These are phyloP conservation scores for Carpatolechia fugitivella DNA, from an alignment of 2,888 invertebrate species.

Conservation along the genomic window DNA sequence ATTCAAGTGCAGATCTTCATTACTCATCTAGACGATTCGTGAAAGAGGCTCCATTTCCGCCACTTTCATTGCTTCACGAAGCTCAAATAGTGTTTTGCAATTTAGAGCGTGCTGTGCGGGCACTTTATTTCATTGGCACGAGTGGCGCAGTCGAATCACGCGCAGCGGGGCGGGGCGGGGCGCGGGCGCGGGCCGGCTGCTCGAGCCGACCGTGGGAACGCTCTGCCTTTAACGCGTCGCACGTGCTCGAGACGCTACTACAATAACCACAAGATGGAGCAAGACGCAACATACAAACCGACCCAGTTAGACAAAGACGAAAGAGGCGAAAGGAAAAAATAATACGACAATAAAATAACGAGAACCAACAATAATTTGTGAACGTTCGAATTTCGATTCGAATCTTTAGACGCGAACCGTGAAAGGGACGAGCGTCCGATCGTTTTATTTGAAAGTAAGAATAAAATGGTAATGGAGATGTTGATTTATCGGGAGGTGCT, in stretches of 20 bases:
- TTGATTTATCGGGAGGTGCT: conserved; percentile 65
- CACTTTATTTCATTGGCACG: conserved; percentile 72
- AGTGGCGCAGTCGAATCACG: conserved; percentile 68
- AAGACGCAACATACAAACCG: conserved; percentile 38
- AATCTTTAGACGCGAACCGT: conserved; percentile 45
- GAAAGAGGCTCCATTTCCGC: conserved; percentile 53
- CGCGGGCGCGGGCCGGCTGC: conserved; percentile 37
- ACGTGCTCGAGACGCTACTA: conserved; percentile 73
- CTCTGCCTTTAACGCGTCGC: conserved; percentile 78
- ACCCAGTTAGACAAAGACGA: conserved; percentile 28
- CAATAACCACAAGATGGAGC: conserved; percentile 46
- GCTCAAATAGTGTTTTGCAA: conserved; percentile 67
- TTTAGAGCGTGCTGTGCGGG: conserved; percentile 70
- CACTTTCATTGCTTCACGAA: conserved; percentile 58
- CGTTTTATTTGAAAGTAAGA: conserved; percentile 61
- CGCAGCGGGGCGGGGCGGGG: conserved; percentile 37
- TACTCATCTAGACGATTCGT: conserved; percentile 18
- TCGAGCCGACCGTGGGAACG: conserved; percentile 76
- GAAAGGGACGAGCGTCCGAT: conserved; percentile 53
- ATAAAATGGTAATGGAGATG: conserved; percentile 65
- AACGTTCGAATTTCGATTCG: conserved; percentile 57
- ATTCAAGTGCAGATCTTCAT: background rate
- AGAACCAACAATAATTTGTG: conserved; percentile 73
- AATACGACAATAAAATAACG: conserved; percentile 64
- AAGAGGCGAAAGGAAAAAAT: conserved; percentile 44